Percentiles rank a stretch among this genome's conserved stretches.
Evolutionary conservation across 1,140 invertebrate genomes (phyloP).

Genomic region (Phymorhynchus buccinoides): DNA sequence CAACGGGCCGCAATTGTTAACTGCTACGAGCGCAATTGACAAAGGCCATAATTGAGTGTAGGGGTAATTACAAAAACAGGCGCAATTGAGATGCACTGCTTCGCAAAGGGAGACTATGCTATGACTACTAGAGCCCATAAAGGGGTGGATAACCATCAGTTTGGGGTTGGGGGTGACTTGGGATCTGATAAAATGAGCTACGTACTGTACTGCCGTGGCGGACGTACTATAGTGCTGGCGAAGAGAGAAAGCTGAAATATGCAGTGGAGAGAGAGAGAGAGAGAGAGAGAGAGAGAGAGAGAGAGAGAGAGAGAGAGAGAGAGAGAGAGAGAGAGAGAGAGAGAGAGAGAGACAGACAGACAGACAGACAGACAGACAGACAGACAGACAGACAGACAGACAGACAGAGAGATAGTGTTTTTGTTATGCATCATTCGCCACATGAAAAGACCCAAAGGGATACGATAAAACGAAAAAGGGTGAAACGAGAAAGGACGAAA

Average conservation of each 20-base stretch:
- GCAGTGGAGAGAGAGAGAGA: neutral
- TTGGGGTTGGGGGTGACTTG: neutral
- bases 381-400: too few relatives aligned
- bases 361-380: too few relatives aligned
- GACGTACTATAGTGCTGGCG: neutral
- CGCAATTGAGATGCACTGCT: neutral
- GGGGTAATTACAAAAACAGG: too few relatives aligned
- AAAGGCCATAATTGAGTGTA: too few relatives aligned
- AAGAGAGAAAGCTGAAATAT: too few relatives aligned
- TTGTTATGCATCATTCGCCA: too few relatives aligned
- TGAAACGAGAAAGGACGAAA: too few relatives aligned
- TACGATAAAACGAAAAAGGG: too few relatives aligned
- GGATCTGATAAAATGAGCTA: neutral
- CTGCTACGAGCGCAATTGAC: too few relatives aligned
- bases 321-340: neutral
- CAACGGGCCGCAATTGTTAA: too few relatives aligned
- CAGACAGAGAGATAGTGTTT: too few relatives aligned
- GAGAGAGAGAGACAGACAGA: neutral
- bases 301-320: constrained; percentile 17
- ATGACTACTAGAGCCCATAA: neutral
- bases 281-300: constrained; percentile 17
- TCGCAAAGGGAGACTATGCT: neutral
- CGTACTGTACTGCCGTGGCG: neutral
- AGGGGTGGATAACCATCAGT: neutral
- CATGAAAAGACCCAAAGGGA: too few relatives aligned